Percentiles rank a stretch among this genome's conserved stretches.
phyloP scores from a whole-genome alignment of 2,888 invertebrate species.

The Oscheius onirici region DNA sequence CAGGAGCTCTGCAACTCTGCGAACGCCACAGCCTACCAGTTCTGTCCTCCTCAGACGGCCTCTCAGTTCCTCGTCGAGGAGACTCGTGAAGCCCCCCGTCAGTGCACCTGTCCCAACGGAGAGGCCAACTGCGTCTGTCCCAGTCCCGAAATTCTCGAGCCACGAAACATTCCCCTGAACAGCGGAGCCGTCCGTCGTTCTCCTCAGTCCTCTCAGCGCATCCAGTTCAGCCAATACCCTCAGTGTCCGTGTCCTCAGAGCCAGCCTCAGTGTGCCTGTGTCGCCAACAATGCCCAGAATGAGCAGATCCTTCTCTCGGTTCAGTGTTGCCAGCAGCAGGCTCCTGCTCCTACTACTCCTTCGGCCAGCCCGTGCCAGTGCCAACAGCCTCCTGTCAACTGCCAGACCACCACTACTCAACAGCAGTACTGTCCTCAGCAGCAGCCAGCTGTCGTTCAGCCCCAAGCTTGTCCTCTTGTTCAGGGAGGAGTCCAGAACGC shows the following conservation, averaged over 20 bases:
- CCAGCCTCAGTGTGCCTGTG: slow-evolving; percentile 59
- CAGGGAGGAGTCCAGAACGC: slow-evolving; percentile 68
- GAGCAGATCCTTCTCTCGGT: slow-evolving; percentile 55
- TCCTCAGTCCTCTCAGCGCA: slow-evolving; percentile 40
- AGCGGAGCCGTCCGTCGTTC: slow-evolving; percentile 53
- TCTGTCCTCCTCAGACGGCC: slow-evolving; percentile 61
- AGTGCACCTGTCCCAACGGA: slow-evolving; percentile 67
- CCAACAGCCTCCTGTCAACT: slow-evolving; percentile 45
- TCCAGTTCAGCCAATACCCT: slow-evolving; percentile 58
- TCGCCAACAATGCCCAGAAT: slow-evolving; percentile 51
- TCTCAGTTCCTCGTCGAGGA: slow-evolving; percentile 64
- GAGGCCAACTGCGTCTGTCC: slow-evolving; percentile 67
- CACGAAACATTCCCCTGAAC: slow-evolving; percentile 55
- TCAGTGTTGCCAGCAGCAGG: slow-evolving; percentile 50
- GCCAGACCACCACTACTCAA: slow-evolving; percentile 68
- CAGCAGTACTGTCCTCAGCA: slow-evolving; percentile 69
- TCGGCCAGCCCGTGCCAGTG: slow-evolving; percentile 39
- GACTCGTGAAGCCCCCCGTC: slow-evolving; percentile 63
- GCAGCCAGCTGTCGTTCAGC: slow-evolving; percentile 62
- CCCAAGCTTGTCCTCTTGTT: slow-evolving; percentile 70
- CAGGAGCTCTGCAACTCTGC: slow-evolving; percentile 66
- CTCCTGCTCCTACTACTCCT: slow-evolving; percentile 40
- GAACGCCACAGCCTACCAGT: slow-evolving; percentile 64
- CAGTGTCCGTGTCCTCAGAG: slow-evolving; percentile 59
- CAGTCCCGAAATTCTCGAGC: slow-evolving; percentile 67